phyloP scores from a whole-genome alignment of 1,140 invertebrate genomes.

The Tetramorium alpestre region DNA sequence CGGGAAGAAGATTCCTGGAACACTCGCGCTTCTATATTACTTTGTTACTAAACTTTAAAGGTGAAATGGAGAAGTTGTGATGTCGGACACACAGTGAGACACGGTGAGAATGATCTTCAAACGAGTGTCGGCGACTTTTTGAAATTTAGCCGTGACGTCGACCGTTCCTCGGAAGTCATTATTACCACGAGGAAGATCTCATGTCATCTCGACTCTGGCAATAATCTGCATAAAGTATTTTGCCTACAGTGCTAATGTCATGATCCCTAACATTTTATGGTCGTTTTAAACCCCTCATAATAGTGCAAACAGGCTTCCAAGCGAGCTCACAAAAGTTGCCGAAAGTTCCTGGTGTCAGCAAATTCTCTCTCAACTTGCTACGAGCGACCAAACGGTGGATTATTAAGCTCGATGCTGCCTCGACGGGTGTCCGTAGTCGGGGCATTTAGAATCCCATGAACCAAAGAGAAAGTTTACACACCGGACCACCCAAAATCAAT shows the following conservation, averaged over 20 bases:
- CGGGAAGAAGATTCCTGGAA: constrained; percentile 33
- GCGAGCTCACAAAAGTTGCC: constrained; percentile 67
- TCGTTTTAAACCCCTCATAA: constrained; percentile 73
- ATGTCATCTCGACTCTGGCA: not conserved
- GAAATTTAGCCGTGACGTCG: constrained; percentile 69
- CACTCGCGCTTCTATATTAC: constrained; percentile 1
- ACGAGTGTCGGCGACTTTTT: constrained; percentile 21
- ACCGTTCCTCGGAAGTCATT: constrained; percentile 51
- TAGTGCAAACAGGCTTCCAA: constrained; percentile 67
- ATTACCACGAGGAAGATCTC: constrained; percentile 64
- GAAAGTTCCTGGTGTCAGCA: constrained; percentile 39
- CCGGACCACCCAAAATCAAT: constrained; percentile 65
- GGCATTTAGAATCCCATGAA: constrained; percentile 37
- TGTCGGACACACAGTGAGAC: no score
- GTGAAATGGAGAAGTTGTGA: no score
- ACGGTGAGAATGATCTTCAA: not conserved
- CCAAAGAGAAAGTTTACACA: constrained; percentile 12
- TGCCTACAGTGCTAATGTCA: constrained; percentile 76
- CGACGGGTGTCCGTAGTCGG: constrained; percentile 45
- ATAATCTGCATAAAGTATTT: constrained; percentile 71
- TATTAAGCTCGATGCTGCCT: constrained; percentile 62
- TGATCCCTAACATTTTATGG: constrained; percentile 78
- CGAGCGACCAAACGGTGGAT: constrained; percentile 58
- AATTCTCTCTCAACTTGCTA: constrained; percentile 25
- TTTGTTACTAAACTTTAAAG: constrained; percentile 47